phyloP scores from a whole-genome alignment of 2,113 vertebrate genomes.

The Puntigrus tetrazona region DNA sequence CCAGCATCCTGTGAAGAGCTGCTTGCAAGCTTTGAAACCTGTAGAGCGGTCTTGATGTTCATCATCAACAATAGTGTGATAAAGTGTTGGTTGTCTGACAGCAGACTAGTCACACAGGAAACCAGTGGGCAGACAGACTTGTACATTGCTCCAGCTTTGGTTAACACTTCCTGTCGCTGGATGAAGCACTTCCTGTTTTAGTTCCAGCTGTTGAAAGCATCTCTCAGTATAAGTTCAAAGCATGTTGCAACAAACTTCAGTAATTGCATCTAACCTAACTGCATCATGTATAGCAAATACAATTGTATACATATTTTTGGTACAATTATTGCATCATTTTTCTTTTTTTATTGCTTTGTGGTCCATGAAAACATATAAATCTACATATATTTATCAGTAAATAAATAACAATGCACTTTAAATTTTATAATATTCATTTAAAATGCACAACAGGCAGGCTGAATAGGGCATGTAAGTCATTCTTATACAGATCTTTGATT shows the following conservation, averaged over 20 bases:
- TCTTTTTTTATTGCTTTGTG: too few relatives aligned
- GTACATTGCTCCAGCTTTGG: slow-evolving; percentile 54
- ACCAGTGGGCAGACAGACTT: slow-evolving; percentile 61
- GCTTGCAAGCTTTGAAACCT: slow-evolving; percentile 6
- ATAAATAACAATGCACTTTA: not conserved
- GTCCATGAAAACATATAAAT: not conserved
- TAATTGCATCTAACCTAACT: not conserved
- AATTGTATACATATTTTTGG: too few relatives aligned
- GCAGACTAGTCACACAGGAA: slow-evolving; percentile 59
- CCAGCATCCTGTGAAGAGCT: slow-evolving; percentile 14
- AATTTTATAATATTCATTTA: not conserved
- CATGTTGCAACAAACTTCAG: not conserved
- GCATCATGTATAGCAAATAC: not conserved
- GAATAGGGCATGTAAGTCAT: not conserved
- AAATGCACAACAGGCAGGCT: not conserved
- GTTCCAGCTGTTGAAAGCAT: slow-evolving; percentile 46
- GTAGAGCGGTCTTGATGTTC: slow-evolving; percentile 3
- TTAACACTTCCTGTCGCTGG: slow-evolving; percentile 58
- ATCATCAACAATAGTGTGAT: slow-evolving; percentile 18
- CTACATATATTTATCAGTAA: not conserved
- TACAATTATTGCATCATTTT: too few relatives aligned
- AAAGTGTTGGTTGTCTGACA: slow-evolving; percentile 43
- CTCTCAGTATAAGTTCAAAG: slow-evolving; percentile 20
- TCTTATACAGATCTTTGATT: not conserved
- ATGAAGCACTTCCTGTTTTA: slow-evolving; percentile 58